Evolutionary conservation across 2,797 vertebrate genomes (phyloP).

Genomic region (Peromyscus melanophrys): DNA sequence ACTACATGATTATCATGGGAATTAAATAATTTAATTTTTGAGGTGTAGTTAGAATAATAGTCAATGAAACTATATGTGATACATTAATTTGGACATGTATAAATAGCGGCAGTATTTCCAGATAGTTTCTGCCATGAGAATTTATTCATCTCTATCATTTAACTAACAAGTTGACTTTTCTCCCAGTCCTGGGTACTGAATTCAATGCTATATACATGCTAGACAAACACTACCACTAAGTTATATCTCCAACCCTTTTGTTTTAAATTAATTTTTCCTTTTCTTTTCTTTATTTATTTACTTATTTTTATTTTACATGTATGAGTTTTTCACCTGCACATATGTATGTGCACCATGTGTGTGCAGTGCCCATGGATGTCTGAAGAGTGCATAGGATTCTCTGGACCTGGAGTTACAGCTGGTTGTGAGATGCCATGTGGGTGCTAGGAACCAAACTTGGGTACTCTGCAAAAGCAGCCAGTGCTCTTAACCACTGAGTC

Average conservation of each 20-base stretch:
- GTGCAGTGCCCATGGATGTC: too few relatives aligned
- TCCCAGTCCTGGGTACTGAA: neutral
- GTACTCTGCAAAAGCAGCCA: neutral
- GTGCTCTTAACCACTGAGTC: neutral
- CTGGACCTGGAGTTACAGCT: neutral
- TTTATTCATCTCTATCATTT: neutral
- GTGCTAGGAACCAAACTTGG: neutral
- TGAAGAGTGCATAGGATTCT: too few relatives aligned
- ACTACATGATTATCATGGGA: neutral
- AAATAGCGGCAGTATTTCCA: neutral
- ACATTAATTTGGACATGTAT: neutral
- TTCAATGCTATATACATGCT: neutral
- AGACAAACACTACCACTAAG: neutral
- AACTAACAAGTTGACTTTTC: neutral
- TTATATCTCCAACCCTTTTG: neutral
- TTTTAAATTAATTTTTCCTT: neutral
- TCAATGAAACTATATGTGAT: neutral
- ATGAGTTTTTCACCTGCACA: too few relatives aligned
- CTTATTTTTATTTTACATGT: neutral
- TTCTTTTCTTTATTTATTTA: neutral
- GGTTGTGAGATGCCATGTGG: neutral
- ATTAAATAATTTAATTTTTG: constrained; percentile 3
- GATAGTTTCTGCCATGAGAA: neutral
- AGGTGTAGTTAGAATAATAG: neutral
- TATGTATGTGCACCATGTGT: neutral